These are phyloP conservation scores for Gobius niger DNA, from an alignment of 2,113 vertebrate genomes.

Conservation along the genomic window DNA sequence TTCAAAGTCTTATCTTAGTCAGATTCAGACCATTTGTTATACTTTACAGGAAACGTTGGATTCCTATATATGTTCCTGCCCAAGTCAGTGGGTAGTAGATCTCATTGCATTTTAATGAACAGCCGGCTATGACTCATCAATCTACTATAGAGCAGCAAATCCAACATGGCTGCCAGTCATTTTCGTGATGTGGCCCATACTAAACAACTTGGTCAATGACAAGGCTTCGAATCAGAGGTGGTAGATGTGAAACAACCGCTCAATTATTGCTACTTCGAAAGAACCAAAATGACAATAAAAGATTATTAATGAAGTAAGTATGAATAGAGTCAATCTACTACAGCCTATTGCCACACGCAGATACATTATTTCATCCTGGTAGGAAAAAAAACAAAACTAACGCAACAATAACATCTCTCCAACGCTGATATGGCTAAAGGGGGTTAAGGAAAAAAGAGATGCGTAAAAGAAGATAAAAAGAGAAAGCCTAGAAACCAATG, in stretches of 20 bases:
- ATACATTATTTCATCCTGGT: too few relatives aligned
- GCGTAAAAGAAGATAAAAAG: constrained; percentile 8
- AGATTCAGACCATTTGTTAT: neutral
- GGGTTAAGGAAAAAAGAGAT: constrained; percentile 19
- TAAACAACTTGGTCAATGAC: neutral
- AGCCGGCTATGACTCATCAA: neutral
- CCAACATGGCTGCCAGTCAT: neutral
- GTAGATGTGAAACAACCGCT: neutral
- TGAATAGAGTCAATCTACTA: too few relatives aligned
- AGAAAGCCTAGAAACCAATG: constrained; percentile 18
- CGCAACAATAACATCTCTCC: constrained; percentile 17
- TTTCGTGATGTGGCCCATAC: neutral
- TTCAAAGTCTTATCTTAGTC: neutral
- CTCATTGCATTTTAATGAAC: neutral
- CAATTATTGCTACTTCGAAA: too few relatives aligned
- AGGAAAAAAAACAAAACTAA: too few relatives aligned
- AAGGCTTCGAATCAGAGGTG: neutral
- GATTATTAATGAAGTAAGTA: too few relatives aligned
- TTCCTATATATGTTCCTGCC: too few relatives aligned
- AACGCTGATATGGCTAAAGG: constrained; percentile 36
- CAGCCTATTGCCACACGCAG: too few relatives aligned
- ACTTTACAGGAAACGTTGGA: neutral
- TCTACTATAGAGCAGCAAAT: neutral
- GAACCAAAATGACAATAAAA: too few relatives aligned
- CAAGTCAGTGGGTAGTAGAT: neutral